Evolutionary conservation across 2,113 vertebrate genomes (phyloP), one percentile per base, ranked within the genome.

Genomic region (Mirounga angustirostris): DNA sequence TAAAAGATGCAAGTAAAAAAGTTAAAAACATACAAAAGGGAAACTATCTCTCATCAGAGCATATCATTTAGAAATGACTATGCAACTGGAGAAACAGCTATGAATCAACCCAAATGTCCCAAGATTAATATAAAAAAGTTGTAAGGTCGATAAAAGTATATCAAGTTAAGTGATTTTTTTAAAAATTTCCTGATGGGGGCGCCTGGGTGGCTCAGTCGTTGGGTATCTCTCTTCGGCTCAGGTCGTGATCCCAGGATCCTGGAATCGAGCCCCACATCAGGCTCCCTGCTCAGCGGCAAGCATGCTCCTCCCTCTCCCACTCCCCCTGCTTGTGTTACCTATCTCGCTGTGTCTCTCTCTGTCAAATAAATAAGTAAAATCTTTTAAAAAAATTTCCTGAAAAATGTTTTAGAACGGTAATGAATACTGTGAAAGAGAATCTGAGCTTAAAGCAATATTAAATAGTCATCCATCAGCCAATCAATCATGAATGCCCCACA

Each of bases 1-100:
- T 56, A 91, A 92, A 26, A 91, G 7, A 52, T 28, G 11, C 76
- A 71, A 71, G 10, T 54, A 36, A 74, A 82, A 71, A 67, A 65
- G 15, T 8, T 33, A 36, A 85, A 89, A 33, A 79, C 11, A 69
- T 30, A 78, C 50, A 86, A 7, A 0, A 0, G 33, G 71, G n/a
- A 54, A 81, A 30, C 30, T 15, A 81, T 40, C 67, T 52, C 61
- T 73, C 1, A 56, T 61, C 69, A 61, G 11, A 84, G 28, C 24
- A 22, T 12, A 61, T 26, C 26, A 22, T 59, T 94, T 78, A 73
- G 43, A 28, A 0, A 28, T n/a, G 63, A 19, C 8, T 0, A 18
- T 18, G 30, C 82, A 96, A 22, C 46, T 61, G 69, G 90, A 93
- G 0, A 22, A 82, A 36, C 81, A 96, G 94, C 33, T 95, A 43